Evolutionary conservation across 2,797 vertebrate species (phyloP).

Genomic region (Sylvia borin): DNA sequence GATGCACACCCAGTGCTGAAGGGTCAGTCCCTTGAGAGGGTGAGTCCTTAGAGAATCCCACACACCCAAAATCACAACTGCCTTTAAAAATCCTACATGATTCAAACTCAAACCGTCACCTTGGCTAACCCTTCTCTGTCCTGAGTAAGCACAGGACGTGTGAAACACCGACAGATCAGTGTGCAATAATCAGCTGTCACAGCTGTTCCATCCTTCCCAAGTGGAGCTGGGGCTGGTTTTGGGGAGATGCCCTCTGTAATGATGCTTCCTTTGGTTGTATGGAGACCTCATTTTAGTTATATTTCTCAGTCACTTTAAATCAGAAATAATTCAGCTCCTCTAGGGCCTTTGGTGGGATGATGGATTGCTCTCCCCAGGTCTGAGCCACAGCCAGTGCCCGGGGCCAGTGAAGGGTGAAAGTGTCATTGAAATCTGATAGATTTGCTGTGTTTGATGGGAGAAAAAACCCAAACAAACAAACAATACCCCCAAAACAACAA

Average conservation of each 20-base stretch:
- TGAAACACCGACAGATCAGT: background rate
- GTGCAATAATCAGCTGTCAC: too few species aligned
- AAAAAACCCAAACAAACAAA: too few species aligned
- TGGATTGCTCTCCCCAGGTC: background rate
- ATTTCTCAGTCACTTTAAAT: background rate
- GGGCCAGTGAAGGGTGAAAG: background rate
- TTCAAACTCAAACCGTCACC: background rate
- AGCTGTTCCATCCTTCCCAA: background rate
- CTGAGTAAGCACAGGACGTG: background rate
- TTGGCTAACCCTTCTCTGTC: background rate
- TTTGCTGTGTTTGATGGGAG: background rate
- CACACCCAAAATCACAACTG: background rate
- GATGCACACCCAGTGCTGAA: background rate
- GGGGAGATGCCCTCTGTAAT: background rate
- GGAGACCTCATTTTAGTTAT: background rate
- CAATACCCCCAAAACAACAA: too few species aligned
- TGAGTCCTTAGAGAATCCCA: background rate
- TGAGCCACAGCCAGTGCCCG: background rate
- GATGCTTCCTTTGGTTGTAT: background rate
- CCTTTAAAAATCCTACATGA: background rate
- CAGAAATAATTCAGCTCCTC: background rate
- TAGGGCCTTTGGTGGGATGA: background rate
- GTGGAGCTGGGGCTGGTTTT: background rate
- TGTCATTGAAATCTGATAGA: background rate
- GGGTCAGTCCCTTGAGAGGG: background rate